A percentile compares a stretch with the other conserved stretches of the same genome.
These are phyloP conservation scores for Hephaestus fuliginosus DNA, from an alignment of 2,797 vertebrate genomes.

Conservation along the genomic window DNA sequence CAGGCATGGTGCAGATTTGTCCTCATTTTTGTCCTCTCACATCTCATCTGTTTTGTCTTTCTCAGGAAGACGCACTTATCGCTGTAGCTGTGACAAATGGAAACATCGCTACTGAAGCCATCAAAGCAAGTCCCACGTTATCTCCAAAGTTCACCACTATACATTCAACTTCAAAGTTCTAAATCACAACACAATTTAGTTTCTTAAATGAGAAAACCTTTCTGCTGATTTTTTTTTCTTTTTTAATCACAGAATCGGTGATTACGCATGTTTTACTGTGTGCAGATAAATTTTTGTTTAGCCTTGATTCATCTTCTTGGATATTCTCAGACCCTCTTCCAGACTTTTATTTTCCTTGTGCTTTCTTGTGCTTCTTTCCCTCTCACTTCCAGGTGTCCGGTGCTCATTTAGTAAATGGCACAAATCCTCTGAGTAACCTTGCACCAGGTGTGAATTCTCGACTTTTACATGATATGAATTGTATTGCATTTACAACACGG, in stretches of 20 bases:
- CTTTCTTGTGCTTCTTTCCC: background rate
- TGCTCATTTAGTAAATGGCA: constrained; percentile 77
- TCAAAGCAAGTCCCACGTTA: constrained; percentile 40
- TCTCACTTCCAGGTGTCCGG: constrained; percentile 75
- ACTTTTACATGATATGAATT: background rate
- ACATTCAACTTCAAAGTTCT: background rate
- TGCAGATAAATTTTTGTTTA: background rate
- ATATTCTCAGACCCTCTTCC: background rate
- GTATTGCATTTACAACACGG: background rate
- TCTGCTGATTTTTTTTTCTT: background rate
- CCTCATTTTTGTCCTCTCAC: background rate
- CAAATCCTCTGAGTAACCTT: constrained; percentile 84
- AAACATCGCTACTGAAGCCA: constrained; percentile 20
- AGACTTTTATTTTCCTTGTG: background rate
- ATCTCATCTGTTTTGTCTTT: constrained; percentile 17
- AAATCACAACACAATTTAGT: background rate
- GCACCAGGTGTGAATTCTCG: constrained; percentile 86
- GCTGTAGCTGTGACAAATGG: constrained; percentile 39
- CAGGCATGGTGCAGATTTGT: background rate
- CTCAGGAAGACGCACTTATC: constrained; percentile 34
- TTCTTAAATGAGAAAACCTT: background rate
- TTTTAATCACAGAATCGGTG: background rate
- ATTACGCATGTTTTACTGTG: background rate
- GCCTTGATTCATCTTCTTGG: background rate
- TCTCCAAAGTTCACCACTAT: background rate